Percentiles rank a stretch among this genome's conserved stretches.
Conservation (phyloP, 1,140 invertebrate genomes). For the Brachionus asplanchnoidis region DNA sequence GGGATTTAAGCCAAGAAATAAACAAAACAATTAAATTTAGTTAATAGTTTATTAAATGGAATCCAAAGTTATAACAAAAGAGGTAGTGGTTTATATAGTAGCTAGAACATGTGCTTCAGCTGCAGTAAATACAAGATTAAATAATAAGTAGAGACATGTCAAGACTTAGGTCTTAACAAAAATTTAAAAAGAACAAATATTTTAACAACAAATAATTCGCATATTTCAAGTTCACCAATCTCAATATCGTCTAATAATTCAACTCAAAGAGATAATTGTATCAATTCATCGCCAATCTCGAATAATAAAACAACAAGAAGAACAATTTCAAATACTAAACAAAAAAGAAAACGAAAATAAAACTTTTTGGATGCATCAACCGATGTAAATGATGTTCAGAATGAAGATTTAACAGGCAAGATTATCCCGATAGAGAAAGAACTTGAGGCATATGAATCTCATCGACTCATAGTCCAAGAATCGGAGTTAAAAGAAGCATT, state of each 20-base stretch:
- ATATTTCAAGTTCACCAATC: background rate
- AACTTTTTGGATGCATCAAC: background rate
- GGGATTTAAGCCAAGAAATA: no score
- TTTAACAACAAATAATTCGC: background rate
- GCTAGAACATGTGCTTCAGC: no score
- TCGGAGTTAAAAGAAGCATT: background rate
- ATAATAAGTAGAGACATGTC: no score
- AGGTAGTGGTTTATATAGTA: no score
- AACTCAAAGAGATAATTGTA: background rate
- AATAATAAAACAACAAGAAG: background rate
- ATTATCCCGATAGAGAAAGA: background rate
- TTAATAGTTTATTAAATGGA: no score
- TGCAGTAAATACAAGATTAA: no score
- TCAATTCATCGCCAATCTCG: background rate
- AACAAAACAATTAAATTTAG: no score
- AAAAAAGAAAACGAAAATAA: background rate
- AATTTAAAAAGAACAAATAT: background rate
- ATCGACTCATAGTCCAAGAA: background rate
- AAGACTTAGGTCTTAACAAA: no score
- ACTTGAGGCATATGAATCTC: background rate
- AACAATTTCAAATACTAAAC: background rate
- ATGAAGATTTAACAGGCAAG: background rate
- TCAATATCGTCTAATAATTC: background rate
- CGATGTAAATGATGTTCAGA: background rate
- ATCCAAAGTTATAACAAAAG: no score